Percentiles rank a stretch among this genome's conserved stretches.
phyloP scores from a whole-genome alignment of 2,888 invertebrate species.

The Strigamia crassipes region DNA sequence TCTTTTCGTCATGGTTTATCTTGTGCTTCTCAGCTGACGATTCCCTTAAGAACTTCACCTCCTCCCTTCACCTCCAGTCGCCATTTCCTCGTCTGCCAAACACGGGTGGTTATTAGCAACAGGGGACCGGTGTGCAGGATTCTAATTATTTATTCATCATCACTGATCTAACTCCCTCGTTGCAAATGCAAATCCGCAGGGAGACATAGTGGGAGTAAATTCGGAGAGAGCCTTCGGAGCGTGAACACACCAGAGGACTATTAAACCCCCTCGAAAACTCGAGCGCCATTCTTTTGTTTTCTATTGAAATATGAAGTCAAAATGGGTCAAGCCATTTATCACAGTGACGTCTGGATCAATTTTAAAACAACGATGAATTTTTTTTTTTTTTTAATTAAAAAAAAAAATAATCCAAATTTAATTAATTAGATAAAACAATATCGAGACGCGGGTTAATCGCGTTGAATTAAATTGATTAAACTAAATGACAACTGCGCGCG shows the following conservation, averaged over 20 bases:
- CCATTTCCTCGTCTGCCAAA: slow-evolving; percentile 32
- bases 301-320: slow-evolving; percentile 40
- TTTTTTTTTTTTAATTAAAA: background rate
- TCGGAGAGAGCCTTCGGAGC: slow-evolving; percentile 23
- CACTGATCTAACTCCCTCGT: slow-evolving; percentile 42
- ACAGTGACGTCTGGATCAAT: background rate
- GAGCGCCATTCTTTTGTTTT: slow-evolving; percentile 38
- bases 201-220: slow-evolving; percentile 28
- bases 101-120: slow-evolving; percentile 35
- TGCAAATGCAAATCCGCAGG: slow-evolving; percentile 36
- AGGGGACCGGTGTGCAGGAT: slow-evolving; percentile 35
- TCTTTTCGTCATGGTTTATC: slow-evolving; percentile 42
- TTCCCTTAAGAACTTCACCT: slow-evolving; percentile 11
- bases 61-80: slow-evolving; percentile 1
- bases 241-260: slow-evolving; percentile 38
- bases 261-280: slow-evolving; percentile 33
- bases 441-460: background rate
- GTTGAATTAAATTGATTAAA: background rate
- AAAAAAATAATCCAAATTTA: background rate
- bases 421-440: background rate
- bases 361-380: background rate
- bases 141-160: slow-evolving; percentile 42
- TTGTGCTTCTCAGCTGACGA: slow-evolving; percentile 15
- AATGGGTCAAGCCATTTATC: slow-evolving; percentile 36
- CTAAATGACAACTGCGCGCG: background rate